These are phyloP conservation scores for Orchesellides sinensis DNA, from an alignment of 2,888 invertebrate genomes.

Conservation along the genomic window DNA sequence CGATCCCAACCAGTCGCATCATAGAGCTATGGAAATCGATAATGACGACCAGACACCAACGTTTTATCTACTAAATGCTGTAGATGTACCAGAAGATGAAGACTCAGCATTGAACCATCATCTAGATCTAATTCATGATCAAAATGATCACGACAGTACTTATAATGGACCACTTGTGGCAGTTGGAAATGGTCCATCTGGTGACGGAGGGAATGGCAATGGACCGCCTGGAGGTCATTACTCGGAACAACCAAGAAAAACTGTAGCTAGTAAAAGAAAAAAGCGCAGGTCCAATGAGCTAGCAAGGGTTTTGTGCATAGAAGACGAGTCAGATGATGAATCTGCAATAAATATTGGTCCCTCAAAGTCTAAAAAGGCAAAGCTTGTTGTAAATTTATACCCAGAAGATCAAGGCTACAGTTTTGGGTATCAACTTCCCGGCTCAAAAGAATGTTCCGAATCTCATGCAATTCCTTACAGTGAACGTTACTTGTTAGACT, in stretches of 20 bases:
- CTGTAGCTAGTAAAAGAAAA: slow-evolving; percentile 25
- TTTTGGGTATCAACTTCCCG: slow-evolving; percentile 59
- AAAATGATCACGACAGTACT: slow-evolving; percentile 32
- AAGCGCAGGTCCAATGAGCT: slow-evolving; percentile 39
- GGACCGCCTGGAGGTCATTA: slow-evolving; percentile 46
- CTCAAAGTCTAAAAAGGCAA: slow-evolving; percentile 56
- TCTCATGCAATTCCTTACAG: slow-evolving; percentile 72
- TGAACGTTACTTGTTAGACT: slow-evolving; percentile 70
- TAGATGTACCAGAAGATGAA: slow-evolving; percentile 52
- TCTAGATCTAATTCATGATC: slow-evolving; percentile 34
- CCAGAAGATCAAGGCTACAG: slow-evolving; percentile 69
- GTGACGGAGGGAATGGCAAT: slow-evolving; percentile 38
- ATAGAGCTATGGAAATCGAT: slow-evolving; percentile 57
- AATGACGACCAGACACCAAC: slow-evolving; percentile 60
- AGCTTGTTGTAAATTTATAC: slow-evolving; percentile 71
- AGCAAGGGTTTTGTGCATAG: slow-evolving; percentile 23
- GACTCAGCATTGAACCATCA: slow-evolving; percentile 46
- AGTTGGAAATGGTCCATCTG: slow-evolving; percentile 48
- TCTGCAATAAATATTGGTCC: slow-evolving; percentile 45
- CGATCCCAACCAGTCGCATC: slow-evolving; percentile 9
- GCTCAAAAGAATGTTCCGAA: slow-evolving; percentile 57
- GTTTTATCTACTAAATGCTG: slow-evolving; percentile 55
- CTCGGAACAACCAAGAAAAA: not conserved
- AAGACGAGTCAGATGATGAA: slow-evolving; percentile 52
- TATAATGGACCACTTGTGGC: slow-evolving; percentile 50